phyloP scores from a whole-genome alignment of 2,888 invertebrate genomes.

The Scrobipalpa atriplicella region DNA sequence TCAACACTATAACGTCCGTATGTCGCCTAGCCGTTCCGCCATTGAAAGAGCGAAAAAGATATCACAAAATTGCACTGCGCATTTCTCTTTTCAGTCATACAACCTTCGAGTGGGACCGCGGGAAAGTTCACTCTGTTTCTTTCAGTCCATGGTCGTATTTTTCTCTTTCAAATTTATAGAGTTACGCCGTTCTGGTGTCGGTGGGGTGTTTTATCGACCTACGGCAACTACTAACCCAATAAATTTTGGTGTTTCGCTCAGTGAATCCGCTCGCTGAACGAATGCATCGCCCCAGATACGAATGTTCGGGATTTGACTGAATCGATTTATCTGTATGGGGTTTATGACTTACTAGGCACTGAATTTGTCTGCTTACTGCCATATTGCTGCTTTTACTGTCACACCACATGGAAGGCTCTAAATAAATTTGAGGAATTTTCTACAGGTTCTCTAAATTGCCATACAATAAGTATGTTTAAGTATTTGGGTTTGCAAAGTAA shows the following conservation, averaged over 20 bases:
- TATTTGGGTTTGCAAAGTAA: neutral
- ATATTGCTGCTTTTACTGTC: neutral
- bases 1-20: constrained; percentile 80
- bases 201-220: constrained; percentile 79
- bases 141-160: constrained; percentile 68
- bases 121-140: constrained; percentile 71
- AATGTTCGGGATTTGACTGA: constrained; percentile 69
- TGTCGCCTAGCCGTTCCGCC: constrained; percentile 73
- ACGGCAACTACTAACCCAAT: constrained; percentile 82
- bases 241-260: constrained; percentile 82
- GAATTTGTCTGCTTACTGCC: constrained; percentile 42
- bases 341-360: constrained; percentile 42
- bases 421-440: neutral
- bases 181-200: constrained; percentile 68
- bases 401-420: neutral
- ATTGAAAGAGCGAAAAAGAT: constrained; percentile 81
- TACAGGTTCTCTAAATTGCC: too few species aligned
- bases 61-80: constrained; percentile 82
- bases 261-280: constrained; percentile 78
- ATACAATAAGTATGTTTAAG: too few species aligned
- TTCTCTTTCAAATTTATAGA: constrained; percentile 62
- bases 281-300: constrained; percentile 81
- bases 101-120: constrained; percentile 60
- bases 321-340: constrained; percentile 56
- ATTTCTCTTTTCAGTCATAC: constrained; percentile 79